Base-by-base conservation (phyloP, 2,113 vertebrate genomes). In the Edolisoma coerulescens region DNA sequence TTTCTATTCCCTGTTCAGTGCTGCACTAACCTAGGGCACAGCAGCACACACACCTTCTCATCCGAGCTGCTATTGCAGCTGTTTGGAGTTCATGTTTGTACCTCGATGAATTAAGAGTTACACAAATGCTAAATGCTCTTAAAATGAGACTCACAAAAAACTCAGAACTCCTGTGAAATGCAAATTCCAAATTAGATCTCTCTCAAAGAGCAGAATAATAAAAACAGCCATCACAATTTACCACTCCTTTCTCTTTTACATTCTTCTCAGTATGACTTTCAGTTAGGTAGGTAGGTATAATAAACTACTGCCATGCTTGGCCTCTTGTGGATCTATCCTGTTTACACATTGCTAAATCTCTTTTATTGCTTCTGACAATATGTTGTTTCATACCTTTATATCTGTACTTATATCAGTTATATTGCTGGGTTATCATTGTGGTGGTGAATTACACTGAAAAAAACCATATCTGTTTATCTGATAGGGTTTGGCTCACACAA, bases 361-460 rank as follows among this genome's bases (percentile, higher is more conserved):
- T 85, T 95, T 95, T 94, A 90, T 85, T 94, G 75, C 94, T 95
- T 93, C 69, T 96, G 94, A 96, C 92, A 97, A 91, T 95, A 85
- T 91, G 76, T 90, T 96, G 60, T 75, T 96, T 91, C 94, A 69
- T 94, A 84, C 91, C 61, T 95, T 97, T 94, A 89, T 93, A 96
- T 84, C 61, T 96, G 64, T 95, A 95, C 37, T 84, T 90, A 84
- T 39, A 77, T 77, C 87, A 61, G 57, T 74, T 95, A 92, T 87
- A 87, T 78, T 91, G 75, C 71, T 41, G 60, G 33, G 7, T 86
- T 95, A 91, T 93, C 68, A 95, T 23, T 86, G 68, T 90, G 84
- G 83, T 68, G 77, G 32, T 49, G 81, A 96, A 96, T 96, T 96
- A 95, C 39, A 76, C 35, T 87, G 27, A 91, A 95, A 91, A 87